Conservation (phyloP, 2,797 vertebrate genomes). For the Buceros bicornis region DNA sequence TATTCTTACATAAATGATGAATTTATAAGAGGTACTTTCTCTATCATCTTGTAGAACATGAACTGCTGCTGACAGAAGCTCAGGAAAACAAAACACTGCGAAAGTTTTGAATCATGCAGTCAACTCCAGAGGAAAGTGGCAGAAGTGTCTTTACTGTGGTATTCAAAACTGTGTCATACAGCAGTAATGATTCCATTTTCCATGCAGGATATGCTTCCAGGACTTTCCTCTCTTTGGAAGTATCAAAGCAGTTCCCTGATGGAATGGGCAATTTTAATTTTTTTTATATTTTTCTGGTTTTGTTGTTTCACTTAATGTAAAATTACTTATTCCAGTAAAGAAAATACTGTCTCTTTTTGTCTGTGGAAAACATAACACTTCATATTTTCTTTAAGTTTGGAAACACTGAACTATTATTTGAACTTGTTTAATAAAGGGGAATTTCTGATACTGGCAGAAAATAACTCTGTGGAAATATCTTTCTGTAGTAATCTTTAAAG, state of each 20-base stretch:
- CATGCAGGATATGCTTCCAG: background rate
- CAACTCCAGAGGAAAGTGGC: background rate
- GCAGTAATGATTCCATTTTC: background rate
- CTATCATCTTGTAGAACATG: background rate
- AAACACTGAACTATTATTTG: conserved; percentile 35
- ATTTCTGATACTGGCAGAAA: conserved; percentile 40
- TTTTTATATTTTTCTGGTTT: background rate
- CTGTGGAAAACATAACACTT: conserved; percentile 10
- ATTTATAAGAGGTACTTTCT: background rate
- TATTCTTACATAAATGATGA: background rate
- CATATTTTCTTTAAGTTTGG: conserved; percentile 25
- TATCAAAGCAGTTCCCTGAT: background rate
- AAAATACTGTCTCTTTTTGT: background rate
- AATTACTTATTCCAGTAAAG: background rate
- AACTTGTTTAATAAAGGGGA: conserved; percentile 42
- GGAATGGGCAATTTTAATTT: background rate
- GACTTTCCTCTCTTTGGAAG: background rate
- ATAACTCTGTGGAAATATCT: conserved; percentile 16
- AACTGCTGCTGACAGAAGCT: background rate
- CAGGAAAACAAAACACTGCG: background rate
- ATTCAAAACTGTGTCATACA: background rate
- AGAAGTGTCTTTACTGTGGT: background rate
- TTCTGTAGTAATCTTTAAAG: conserved; percentile 12
- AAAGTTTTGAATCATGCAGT: background rate
- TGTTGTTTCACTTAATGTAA: conserved; percentile 5